These are phyloP conservation scores for Psephotus haematonotus DNA, from an alignment of 2,113 vertebrate genomes.

Conservation along the genomic window DNA sequence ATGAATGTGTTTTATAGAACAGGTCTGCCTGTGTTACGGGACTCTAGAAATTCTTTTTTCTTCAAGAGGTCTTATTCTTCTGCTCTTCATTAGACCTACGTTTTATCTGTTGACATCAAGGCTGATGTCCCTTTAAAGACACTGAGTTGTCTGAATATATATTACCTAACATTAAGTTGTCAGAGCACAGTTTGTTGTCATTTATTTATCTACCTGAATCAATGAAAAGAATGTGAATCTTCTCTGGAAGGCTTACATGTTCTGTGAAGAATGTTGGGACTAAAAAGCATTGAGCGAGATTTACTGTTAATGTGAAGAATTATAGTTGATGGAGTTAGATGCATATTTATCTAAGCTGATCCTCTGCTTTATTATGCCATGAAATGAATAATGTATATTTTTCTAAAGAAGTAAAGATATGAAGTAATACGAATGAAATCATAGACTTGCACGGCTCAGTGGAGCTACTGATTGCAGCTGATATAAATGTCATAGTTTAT, in stretches of 20 bases:
- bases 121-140: background rate
- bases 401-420: conserved; percentile 57
- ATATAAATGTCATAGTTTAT: conserved; percentile 42
- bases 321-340: background rate
- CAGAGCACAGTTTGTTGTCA: background rate
- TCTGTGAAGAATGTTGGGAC: background rate
- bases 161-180: background rate
- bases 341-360: conserved; percentile 18
- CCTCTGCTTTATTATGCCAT: conserved; percentile 11
- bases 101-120: background rate
- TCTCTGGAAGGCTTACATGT: background rate
- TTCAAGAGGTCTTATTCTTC: background rate
- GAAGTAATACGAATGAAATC: conserved; percentile 55
- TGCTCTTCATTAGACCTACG: background rate
- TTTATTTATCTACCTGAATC: background rate
- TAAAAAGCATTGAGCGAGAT: background rate
- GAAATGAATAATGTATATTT: conserved; percentile 56
- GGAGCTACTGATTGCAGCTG: conserved; percentile 62
- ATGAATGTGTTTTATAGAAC: background rate
- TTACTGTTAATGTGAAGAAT: conserved; percentile 8
- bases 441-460: conserved; percentile 23
- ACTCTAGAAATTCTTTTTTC: background rate
- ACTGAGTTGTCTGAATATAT: background rate
- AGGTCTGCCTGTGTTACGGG: background rate
- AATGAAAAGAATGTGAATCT: background rate